Conservation (phyloP, 2,888 invertebrate genomes). For the Tenthredo amoena region DNA sequence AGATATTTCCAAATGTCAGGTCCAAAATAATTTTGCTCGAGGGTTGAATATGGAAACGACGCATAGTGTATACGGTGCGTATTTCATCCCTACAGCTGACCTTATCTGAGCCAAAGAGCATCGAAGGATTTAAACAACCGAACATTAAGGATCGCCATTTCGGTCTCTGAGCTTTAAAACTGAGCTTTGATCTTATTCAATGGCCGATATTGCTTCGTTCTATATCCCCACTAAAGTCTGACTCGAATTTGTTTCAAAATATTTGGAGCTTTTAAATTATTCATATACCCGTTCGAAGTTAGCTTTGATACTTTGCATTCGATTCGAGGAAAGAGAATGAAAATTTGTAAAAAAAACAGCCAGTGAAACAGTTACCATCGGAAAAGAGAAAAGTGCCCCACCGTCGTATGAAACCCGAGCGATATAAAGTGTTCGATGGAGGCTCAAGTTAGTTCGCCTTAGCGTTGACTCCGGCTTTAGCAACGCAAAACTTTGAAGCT, state of each 20-base stretch:
- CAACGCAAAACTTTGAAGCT: slow-evolving; percentile 42
- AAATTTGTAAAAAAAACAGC: background rate
- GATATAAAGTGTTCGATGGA: slow-evolving; percentile 34
- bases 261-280: slow-evolving; percentile 18
- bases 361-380: background rate
- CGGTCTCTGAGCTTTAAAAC: background rate
- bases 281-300: slow-evolving; percentile 2
- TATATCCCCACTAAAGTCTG: background rate
- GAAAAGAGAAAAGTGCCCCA: background rate
- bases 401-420: slow-evolving; percentile 21
- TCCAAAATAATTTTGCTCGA: slow-evolving; percentile 37
- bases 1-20: slow-evolving; percentile 48
- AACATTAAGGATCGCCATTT: background rate
- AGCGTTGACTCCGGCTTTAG: slow-evolving; percentile 31
- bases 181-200: background rate
- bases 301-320: background rate
- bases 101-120: slow-evolving; percentile 7
- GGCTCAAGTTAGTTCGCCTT: slow-evolving; percentile 37
- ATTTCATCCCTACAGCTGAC: background rate
- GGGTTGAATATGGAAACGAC: slow-evolving; percentile 38
- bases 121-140: background rate
- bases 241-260: background rate
- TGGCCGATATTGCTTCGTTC: background rate
- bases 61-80: background rate
- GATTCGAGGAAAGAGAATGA: background rate